Base-by-base conservation (phyloP, 1,140 invertebrate species). In the Eriosoma lanigerum region DNA sequence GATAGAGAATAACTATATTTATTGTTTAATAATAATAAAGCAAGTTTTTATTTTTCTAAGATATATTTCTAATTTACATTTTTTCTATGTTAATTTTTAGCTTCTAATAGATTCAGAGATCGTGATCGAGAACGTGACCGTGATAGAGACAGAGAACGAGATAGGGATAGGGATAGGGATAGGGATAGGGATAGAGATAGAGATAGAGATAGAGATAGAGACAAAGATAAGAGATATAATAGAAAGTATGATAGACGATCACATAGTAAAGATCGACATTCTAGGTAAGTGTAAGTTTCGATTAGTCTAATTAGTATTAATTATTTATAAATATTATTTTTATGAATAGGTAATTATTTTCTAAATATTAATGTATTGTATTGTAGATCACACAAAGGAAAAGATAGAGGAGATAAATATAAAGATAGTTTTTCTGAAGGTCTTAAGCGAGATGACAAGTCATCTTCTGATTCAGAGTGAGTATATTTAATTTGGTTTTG, bases 341-440 rank as follows among this genome's bases (percentile, higher is more conserved):
- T 56, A 62, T 26, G n/a, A 50, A 38, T 38, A 38, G 8, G 32
- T 38, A 38, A 29, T 68, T 68, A n/a, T 9, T 66, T 68, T 17
- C n/a, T n/a, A n/a, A 46, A 24, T 75, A 46, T 81, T 46, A 24
- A 72, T 76, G 3, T 58, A 0, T 48, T 58, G 0, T 58, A 0
- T 48, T 58, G 0, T 66, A 78, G 80, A 81, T 81, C 50, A 80
- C 52, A 64, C 52, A 82, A 46, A 76, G 82, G 72, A 68, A 75
- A 66, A 81, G 75, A 73, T 56, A 72, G 56, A 56, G 82, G 75
- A 82, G 91, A 93, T 84, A 92, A 92, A 83, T 93, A 90, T 83
- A 91, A 94, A 86, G 93, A 92, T 83, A 94, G 94, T 62, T 85
- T 94, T n/a, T 95, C 93, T 78, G 94, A 96, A 86, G 93, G 93